phyloP scores from a whole-genome alignment of 2,113 vertebrate genomes.

The Cygnus buccinator region DNA sequence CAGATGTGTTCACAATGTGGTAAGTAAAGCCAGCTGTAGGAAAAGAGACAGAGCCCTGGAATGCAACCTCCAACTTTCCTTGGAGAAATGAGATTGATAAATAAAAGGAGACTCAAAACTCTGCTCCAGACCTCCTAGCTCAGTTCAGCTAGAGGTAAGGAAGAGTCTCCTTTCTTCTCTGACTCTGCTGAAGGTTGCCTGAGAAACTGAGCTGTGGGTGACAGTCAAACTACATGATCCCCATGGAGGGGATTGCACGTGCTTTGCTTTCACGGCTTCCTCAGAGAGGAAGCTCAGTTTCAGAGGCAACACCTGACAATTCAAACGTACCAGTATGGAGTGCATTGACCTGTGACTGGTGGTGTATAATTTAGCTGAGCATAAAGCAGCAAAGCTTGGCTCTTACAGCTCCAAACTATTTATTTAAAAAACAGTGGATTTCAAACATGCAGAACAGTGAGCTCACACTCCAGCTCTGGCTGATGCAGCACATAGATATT shows the following conservation, averaged over 20 bases:
- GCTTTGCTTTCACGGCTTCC: fast-evolving
- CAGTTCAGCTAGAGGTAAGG: not conserved
- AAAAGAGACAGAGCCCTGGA: not conserved
- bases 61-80: not conserved
- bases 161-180: not conserved
- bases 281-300: not conserved
- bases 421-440: not conserved
- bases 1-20: not conserved
- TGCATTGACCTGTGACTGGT: not conserved
- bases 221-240: not conserved
- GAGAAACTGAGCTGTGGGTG: not conserved
- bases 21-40: not conserved
- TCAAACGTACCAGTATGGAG: not conserved
- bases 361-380: not conserved
- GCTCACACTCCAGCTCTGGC: not conserved
- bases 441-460: not conserved
- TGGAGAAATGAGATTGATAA: not conserved
- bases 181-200: not conserved
- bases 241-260: fast-evolving
- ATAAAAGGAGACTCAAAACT: not conserved
- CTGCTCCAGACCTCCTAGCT: not conserved
- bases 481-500: not conserved
- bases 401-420: not conserved
- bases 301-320: not conserved
- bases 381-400: not conserved